Conservation (phyloP, 64 coral and sea anemone genomes). For the Exaiptasia diaphana region DNA sequence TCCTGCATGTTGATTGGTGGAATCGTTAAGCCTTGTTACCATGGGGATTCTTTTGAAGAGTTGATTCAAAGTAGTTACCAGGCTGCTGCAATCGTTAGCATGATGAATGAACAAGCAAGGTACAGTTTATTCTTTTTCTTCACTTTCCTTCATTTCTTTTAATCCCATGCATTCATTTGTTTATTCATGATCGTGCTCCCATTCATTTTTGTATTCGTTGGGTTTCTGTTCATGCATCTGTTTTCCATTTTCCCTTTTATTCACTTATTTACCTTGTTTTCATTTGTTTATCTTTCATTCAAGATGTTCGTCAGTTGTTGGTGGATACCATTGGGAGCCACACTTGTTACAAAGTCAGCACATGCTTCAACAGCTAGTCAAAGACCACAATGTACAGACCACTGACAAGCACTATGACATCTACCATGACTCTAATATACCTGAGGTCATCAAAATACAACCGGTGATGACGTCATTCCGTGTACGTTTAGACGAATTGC, state of each 20-base stretch:
- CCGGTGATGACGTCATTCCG: conserved; percentile 62
- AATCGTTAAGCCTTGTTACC: neutral
- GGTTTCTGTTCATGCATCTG: too few relatives aligned
- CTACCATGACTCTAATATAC: conserved; percentile 83
- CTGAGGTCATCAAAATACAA: conserved; percentile 69
- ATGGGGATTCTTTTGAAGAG: conserved; percentile 23
- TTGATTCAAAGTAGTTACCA: conserved; percentile 64
- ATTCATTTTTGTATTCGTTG: too few relatives aligned
- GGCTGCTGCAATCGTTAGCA: conserved; percentile 34
- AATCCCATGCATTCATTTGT: too few relatives aligned
- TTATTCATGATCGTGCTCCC: too few relatives aligned
- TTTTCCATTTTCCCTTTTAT: too few relatives aligned
- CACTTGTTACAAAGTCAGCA: neutral
- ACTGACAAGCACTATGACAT: conserved; percentile 66
- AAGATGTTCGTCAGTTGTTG: neutral
- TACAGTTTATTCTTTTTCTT: too few relatives aligned
- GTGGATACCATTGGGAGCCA: neutral
- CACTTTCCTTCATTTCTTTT: too few relatives aligned
- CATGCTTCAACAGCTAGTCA: neutral
- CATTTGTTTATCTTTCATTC: too few relatives aligned
- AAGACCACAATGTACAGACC: neutral
- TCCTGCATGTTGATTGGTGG: neutral
- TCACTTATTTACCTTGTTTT: too few relatives aligned
- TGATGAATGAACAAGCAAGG: neutral
- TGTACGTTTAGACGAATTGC: conserved; percentile 54